Base-by-base conservation (phyloP, 2,797 vertebrate genomes). In the Fistularia commersonii region DNA sequence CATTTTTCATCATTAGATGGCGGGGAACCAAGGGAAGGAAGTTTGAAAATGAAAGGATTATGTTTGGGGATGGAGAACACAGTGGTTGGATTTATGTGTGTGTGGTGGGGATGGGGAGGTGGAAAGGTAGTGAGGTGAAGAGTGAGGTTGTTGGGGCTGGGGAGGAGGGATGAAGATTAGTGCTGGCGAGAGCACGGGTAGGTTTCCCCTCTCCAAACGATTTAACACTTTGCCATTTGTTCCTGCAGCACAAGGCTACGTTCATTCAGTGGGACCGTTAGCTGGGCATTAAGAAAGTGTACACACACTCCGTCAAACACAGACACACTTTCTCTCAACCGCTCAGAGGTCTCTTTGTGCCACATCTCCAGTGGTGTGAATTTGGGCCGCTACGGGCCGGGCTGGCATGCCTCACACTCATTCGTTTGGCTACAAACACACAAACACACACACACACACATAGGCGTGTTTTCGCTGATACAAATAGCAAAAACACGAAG, bases 191-290 rank as follows among this genome's bases (percentile, higher is more conserved):
- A 64, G 71, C 9, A 11, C 62, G 72, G 72, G 49, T 56, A 56
- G 23, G 52, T 85, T 86, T 88, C 80, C 81, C 83, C 75, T 62
- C 68, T 56, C 55, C 61, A 72, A 81, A 80, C 63, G 54, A 80
- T 54, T 69, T 55, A 88, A 92, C 89, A 92, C 89, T 86, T 82
- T 65, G 57, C 63, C 72, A 75, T 83, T 90, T 91, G 89, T 90
- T 82, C 74, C 43, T 50, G 4, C 40, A 69, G 79, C 74, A 91
- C 88, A 91, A 91, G 85, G 83, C 72, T 69, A 82, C 77, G 77
- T 90, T 92, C 82, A 90, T 85, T 45, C 45, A 31, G 53, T 8
- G 7, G 48, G 7, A 46, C 41, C 49, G 44, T 75, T 83, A 77
- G 72, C 45, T 39, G 61, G 75, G 61, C 71, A 66, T 81, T 83